Base-by-base conservation (phyloP, 1,140 invertebrate species). In the Rhagoletis pomonella region DNA sequence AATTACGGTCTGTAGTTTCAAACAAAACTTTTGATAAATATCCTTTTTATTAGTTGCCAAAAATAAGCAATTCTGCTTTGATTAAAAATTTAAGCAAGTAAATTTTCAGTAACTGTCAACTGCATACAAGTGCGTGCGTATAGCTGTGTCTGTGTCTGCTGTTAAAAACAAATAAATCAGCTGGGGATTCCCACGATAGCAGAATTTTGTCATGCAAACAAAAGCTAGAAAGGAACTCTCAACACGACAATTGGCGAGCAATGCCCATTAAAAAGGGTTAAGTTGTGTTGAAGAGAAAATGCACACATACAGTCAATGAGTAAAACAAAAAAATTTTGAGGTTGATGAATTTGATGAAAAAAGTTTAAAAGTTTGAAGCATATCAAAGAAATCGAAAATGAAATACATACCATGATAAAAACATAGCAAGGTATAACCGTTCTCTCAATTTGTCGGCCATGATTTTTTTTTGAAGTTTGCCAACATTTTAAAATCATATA, bases 311-410 rank as follows among this genome's bases (percentile, higher is more conserved):
- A 29, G 14, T 29, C 1, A 47, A 73, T 5, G 17, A 73, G 67
- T 73, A 4, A 73, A 73, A 73, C 14, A 73, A 73, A 4, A 44
- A 29, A n/a, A 73, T 44, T 73, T 0, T 44, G 44, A 73, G 44
- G 67, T 47, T 73, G 67, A 73, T 73, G 14, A 73, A 14, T n/a
- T 44, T 14, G 39, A 42, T 44, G 67, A 73, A 73, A 4, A 73
- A 73, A 73, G 50, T 55, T 29, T 55, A 3, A 73, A 73, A 42
- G 14, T 2, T 5, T 3, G 39, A 12, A 29, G 29, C 5, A 29
- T 29, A 29, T 29, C 29, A 29, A 29, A 29, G 29, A 29, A 29
- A 29, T 29, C 29, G 29, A 29, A 29, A 29, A 29, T 29, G 29
- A 29, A 29, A 29, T 29, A 29, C 29, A 29, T 29, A 29, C 29